Percentiles rank a stretch among this genome's conserved stretches.
These are phyloP conservation scores for Leucopternis melanops DNA, from an alignment of 2,113 vertebrate species.

Conservation along the genomic window DNA sequence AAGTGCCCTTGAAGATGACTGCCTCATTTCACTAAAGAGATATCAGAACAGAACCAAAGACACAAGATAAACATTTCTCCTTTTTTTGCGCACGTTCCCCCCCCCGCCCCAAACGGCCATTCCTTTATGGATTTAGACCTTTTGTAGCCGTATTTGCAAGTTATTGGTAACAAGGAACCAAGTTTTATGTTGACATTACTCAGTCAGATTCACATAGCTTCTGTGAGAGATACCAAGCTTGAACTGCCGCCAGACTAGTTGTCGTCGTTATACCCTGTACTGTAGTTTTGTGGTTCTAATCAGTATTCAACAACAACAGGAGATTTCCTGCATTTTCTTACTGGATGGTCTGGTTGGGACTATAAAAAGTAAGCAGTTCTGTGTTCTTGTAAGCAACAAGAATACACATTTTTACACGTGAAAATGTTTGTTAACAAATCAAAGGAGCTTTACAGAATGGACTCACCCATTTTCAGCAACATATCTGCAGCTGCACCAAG, in stretches of 20 bases:
- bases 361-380: background rate
- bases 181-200: background rate
- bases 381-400: background rate
- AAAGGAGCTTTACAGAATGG: background rate
- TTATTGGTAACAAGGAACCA: background rate
- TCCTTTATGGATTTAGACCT: background rate
- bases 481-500: background rate
- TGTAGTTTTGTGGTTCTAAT: background rate
- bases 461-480: background rate
- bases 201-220: background rate
- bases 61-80: background rate
- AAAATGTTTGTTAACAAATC: background rate
- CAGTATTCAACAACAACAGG: background rate
- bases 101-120: no score
- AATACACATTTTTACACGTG: background rate
- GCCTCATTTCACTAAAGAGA: background rate
- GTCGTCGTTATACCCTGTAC: background rate
- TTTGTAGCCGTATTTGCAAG: background rate
- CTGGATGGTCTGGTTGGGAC: background rate
- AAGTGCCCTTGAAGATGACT: background rate
- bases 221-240: background rate
- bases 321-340: background rate
- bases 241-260: background rate
- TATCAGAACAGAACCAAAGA: background rate
- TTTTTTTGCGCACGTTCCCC: no score